phyloP scores from a whole-genome alignment of 1,140 invertebrate species.

The Aphis gossypii region DNA sequence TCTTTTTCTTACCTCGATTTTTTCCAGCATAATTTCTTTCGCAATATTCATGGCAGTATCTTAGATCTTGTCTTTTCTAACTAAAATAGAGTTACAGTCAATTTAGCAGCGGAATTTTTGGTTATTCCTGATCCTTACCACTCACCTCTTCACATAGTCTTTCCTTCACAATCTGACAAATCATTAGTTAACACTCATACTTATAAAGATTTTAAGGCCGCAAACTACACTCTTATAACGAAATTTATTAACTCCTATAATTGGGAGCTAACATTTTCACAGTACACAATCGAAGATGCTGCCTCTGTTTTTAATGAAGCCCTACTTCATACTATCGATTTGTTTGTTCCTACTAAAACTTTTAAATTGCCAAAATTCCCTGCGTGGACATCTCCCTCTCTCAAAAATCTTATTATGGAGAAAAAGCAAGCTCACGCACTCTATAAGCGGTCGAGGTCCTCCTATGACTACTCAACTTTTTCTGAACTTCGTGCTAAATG shows the following conservation, averaged over 20 bases:
- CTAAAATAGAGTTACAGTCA: neutral
- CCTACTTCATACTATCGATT: too few relatives aligned
- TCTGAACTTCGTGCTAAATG: neutral
- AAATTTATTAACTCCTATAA: neutral
- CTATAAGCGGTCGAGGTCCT: neutral
- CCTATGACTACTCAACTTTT: neutral
- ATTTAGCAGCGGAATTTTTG: neutral
- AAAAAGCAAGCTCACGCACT: neutral
- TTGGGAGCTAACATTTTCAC: neutral
- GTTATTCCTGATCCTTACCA: slow-evolving; percentile 19
- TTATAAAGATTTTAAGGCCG: neutral
- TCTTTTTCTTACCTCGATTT: slow-evolving; percentile 2
- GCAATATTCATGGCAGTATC: neutral
- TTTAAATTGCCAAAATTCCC: neutral
- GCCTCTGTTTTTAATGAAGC: too few relatives aligned
- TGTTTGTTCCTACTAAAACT: neutral
- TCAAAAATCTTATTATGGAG: neutral
- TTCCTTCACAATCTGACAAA: neutral
- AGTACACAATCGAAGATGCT: too few relatives aligned
- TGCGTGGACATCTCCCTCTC: neutral
- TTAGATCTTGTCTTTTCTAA: neutral
- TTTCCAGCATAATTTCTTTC: neutral
- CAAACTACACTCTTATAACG: neutral
- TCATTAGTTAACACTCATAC: neutral
- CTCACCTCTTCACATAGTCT: neutral